A percentile compares a stretch with the other conserved stretches of the same genome.
These are phyloP conservation scores for Lophius americanus DNA, from an alignment of 2,797 vertebrate genomes.

Conservation along the genomic window DNA sequence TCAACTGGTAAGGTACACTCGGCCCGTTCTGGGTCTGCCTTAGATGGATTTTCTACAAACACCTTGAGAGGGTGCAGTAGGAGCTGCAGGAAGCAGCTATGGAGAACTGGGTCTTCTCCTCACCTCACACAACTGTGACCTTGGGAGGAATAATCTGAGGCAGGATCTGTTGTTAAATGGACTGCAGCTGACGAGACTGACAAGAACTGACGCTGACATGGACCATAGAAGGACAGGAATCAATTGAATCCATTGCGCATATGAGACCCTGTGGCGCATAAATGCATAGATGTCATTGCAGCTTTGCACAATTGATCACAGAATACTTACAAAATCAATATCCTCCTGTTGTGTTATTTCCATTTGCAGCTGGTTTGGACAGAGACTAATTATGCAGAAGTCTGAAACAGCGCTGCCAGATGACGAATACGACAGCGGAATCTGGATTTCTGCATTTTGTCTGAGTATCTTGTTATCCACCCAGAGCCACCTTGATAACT, in stretches of 20 bases:
- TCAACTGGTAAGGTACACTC: no score
- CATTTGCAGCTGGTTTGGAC: slow-evolving; percentile 6
- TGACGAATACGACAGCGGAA: neutral
- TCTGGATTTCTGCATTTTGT: neutral
- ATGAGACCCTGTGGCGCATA: neutral
- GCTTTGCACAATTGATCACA: neutral
- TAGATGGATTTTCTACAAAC: no score
- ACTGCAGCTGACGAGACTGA: neutral
- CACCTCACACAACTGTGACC: neutral
- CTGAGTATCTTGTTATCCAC: neutral
- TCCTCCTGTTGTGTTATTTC: neutral
- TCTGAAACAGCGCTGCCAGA: neutral
- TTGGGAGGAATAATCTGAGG: neutral
- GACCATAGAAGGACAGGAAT: neutral
- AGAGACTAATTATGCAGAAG: neutral
- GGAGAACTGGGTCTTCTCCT: neutral
- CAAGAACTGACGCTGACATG: neutral
- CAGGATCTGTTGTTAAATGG: neutral
- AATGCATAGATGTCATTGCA: neutral
- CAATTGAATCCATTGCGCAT: neutral
- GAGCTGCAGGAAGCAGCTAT: neutral
- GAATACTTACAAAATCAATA: slow-evolving; percentile 12
- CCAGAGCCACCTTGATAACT: neutral
- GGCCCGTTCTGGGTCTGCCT: no score
- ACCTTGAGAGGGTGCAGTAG: neutral